Evolutionary conservation across 2,888 invertebrate species (phyloP), one percentile per base, ranked within the genome.

Genomic region (Punctoribates punctum): DNA sequence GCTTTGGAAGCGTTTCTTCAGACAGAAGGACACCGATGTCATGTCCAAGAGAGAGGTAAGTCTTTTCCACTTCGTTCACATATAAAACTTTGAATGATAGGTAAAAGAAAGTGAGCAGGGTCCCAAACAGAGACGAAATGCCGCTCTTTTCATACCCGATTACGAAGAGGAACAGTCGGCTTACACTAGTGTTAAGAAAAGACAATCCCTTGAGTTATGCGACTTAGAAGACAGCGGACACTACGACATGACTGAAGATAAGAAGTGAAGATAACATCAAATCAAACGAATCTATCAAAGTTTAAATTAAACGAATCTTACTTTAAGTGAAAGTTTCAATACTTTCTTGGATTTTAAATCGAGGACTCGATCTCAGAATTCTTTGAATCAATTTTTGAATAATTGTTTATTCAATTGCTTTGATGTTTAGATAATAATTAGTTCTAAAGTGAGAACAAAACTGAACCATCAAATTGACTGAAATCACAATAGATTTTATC

Each of bases 171-270:
- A 70, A 46, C 70, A 42, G 46, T 34, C 70, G 3, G 11, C 9
- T 42, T 23, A 38, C 23, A 23, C 15, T 6, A n/a, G 46, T 3
- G 15, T 2, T 46, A 42, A 42, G 4, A 23, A 46, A 11, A n/a
- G n/a, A n/a, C n/a, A 42, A 46, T 42, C 70, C 0, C 42, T 70
- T n/a, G 70, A 70, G 23, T 42, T 70, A 15, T 70, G 42, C 23
- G 70, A 70, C 46, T 70, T 70, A 42, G 70, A 70, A 13, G 70
- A 70, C 46, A 70, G 70, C 46, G 70, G 70, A 42, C 62, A 62
- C n/a, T 62, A 34, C 34, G 62, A 62, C 34, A 57, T 57, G 57
- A 25, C 2, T 11, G 25, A 4, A 11, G 57, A 57, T 25, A 57
- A 57, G 23, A n/a, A 6, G 20, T 54, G 20, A 54, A 34, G 34